A percentile compares a stretch with the other conserved stretches of the same genome.
Conservation (phyloP, 2,113 vertebrate species). For the Mionectes macconnelli region DNA sequence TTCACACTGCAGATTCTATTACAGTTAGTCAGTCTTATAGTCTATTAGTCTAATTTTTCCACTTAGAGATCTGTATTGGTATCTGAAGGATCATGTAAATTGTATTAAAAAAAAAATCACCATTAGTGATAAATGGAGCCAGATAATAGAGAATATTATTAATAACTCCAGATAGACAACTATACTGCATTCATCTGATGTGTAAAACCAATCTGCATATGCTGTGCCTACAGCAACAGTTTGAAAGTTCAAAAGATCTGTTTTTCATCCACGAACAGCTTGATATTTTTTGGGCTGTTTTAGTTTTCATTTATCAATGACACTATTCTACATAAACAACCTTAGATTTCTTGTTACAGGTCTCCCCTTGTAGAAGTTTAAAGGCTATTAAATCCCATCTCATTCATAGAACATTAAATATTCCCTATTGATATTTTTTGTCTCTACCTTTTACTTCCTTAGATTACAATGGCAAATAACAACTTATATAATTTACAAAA, state of each 20-base stretch:
- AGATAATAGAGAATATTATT: background rate
- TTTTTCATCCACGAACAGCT: background rate
- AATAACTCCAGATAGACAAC: background rate
- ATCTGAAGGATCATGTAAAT: background rate
- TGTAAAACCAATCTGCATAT: background rate
- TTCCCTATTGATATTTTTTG: background rate
- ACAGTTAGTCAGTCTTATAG: background rate
- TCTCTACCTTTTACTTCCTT: background rate
- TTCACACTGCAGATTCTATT: background rate
- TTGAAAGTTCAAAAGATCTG: background rate
- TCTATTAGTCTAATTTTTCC: background rate
- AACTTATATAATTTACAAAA: background rate
- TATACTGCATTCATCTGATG: background rate
- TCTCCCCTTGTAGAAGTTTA: background rate
- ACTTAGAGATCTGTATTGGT: background rate
- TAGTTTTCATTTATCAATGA: background rate
- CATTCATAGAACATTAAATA: background rate
- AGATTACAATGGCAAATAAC: background rate
- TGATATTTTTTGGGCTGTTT: accelerated
- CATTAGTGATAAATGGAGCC: background rate
- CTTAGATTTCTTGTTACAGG: background rate
- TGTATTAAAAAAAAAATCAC: background rate
- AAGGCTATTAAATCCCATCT: background rate
- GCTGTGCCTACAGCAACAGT: background rate
- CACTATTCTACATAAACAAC: background rate